Base-by-base conservation (phyloP, 2,797 vertebrate species). In the Phalanger gymnotis region DNA sequence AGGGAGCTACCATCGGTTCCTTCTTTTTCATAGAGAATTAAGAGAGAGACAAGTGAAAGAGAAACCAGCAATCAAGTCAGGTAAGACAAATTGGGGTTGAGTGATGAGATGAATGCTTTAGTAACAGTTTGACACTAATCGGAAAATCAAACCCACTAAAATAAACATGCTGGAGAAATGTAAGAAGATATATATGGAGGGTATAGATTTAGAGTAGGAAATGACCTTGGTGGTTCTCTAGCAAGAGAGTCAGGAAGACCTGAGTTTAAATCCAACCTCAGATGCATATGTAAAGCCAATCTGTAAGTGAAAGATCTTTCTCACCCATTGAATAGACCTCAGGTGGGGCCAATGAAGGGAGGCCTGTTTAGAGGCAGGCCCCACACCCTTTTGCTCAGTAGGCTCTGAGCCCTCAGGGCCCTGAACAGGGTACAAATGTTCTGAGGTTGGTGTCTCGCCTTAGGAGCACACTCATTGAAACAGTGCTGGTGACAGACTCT, bases 91-190 rank as follows among this genome's bases (percentile, higher is more conserved):
- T 91, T 11, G 47, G 87, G 90, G 10, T 28, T 3, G 58, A 51
- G 92, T 89, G 87, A 94, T 94, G 27, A 96, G 40, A 87, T 87
- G 27, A 87, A 87, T 51, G 22, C 95, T 95, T 94, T 40, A 52
- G 55, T 73, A 94, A 95, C 96, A 97, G 95, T 96, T 57, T 97
- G 95, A 95, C 47, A 87, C 16, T 11, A 51, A 93, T 53, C 19
- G 54, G 55, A 90, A 95, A 94, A 94, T 54, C 2, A 87, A 0
- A 5, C 91, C 31, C 3, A 58, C 4, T 19, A 87, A 91, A 95
- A 93, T 47, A 95, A 93, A 61, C 25, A 56, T 12, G 6, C 51
- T 53, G 58, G 66, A 57, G 94, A 51, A 51, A 2, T 81, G 19
- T 53, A 40, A 27, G 3, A 0, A 25, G 2, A 5, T 66, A 61